Percentiles rank a stretch among this genome's conserved stretches.
phyloP scores from a whole-genome alignment of 2,888 invertebrate species.

The Cryptocephalus primarius region DNA sequence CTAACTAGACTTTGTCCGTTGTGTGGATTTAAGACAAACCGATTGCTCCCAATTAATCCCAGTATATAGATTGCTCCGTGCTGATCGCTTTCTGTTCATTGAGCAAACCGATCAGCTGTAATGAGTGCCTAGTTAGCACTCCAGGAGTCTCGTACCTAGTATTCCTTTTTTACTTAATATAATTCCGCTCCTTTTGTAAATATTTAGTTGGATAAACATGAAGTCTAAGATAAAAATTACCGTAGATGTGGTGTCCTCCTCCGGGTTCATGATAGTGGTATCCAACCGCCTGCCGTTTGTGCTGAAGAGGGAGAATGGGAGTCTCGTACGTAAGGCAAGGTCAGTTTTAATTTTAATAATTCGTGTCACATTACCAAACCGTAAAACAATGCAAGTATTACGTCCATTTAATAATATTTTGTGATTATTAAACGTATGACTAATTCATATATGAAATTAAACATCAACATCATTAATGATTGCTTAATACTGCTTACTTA shows the following conservation, averaged over 20 bases:
- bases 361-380: too few species aligned
- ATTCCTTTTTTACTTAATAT: too few species aligned
- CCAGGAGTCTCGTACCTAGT: too few species aligned
- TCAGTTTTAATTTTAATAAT: slow-evolving; percentile 33
- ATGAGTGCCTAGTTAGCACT: too few species aligned
- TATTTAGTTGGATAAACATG: neutral
- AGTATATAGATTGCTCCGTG: neutral
- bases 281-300: slow-evolving; percentile 86
- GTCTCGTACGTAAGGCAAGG: slow-evolving; percentile 77
- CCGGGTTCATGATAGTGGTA: slow-evolving; percentile 77
- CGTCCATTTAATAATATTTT: too few species aligned
- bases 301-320: slow-evolving; percentile 59
- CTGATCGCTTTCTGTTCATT: neutral
- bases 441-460: too few species aligned
- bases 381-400: too few species aligned
- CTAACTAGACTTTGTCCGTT: slow-evolving; percentile 6
- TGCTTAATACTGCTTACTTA: too few species aligned
- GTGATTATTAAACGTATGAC: too few species aligned
- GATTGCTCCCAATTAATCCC: too few species aligned
- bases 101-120: too few species aligned
- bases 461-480: too few species aligned
- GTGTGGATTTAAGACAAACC: neutral
- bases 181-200: neutral
- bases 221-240: slow-evolving; percentile 7
- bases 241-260: slow-evolving; percentile 36